Evolutionary conservation across 1,140 invertebrate genomes (phyloP), one percentile per base, ranked within the genome.

Genomic region (Bacillus rossius): DNA sequence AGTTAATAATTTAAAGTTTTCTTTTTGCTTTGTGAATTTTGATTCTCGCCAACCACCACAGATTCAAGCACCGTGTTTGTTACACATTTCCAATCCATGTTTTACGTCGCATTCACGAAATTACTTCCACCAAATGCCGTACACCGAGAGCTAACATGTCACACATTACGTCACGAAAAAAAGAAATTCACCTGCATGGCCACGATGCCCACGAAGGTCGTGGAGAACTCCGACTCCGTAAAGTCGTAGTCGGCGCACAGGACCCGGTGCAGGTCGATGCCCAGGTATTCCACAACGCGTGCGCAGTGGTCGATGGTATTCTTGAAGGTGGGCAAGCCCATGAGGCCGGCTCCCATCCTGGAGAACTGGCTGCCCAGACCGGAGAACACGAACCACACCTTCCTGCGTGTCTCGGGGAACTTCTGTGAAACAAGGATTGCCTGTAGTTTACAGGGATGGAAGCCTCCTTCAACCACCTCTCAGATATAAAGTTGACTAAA

Each of bases 301-400:
- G 17, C 23, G 23, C 43, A 45, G 17, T 8, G 5, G 17, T 45
- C 43, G 13, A 45, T 45, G 4, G 43, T 84, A 37, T 83, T 73
- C 22, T 80, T 79, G 71, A 95, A 94, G 4, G 81, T 67, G 8
- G 87, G 84, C 22, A 95, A 79, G 48, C 79, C 74, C 74, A 89
- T 77, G 57, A 91, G 73, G 13, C 78, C 74, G 25, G 78, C 73
- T 17, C 86, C 91, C 91, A 96, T 94, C 45, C 87, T 84, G 25
- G 80, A 69, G 91, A 92, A 96, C 66, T 96, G 91, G 1, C 86
- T 87, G 4, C 92, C 92, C 88, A 96, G 92, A 49, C 92, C 92
- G 60, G 92, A 88, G 75, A 92, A 97, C 10, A 96, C 83, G 73
- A 89, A 93, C 80, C 90, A 94, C 0, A 96, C 75, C 16, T 90